phyloP scores from a whole-genome alignment of 1,140 invertebrate species.

The Cotesia vestalis region DNA sequence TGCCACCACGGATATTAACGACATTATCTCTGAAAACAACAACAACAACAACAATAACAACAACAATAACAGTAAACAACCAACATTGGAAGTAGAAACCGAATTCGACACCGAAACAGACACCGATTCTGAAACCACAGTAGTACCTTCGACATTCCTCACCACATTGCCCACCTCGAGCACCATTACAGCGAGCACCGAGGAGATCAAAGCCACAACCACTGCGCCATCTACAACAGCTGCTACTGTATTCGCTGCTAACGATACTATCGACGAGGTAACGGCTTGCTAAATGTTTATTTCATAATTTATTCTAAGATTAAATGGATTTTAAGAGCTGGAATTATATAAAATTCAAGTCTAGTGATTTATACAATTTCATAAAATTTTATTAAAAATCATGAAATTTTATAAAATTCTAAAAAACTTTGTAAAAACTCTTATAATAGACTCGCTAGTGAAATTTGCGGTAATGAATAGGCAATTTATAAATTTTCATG shows the following conservation, averaged over 20 bases:
- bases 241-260: constrained; percentile 12
- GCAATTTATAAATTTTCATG: no score
- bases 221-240: constrained; percentile 35
- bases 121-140: neutral
- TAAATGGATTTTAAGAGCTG: no score
- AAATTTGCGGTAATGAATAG: no score
- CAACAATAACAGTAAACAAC: constrained; percentile 4
- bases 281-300: constrained; percentile 33
- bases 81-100: constrained; percentile 3
- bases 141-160: neutral
- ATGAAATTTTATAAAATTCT: no score
- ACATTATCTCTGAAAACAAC: neutral
- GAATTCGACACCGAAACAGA: constrained; percentile 1
- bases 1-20: constrained; percentile 12
- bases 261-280: constrained; percentile 33
- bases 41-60: no score
- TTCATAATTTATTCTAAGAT: no score
- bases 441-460: no score
- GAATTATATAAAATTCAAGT: no score
- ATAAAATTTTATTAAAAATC: no score
- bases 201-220: constrained; percentile 40
- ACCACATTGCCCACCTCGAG: constrained; percentile 13
- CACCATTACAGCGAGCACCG: constrained; percentile 44
- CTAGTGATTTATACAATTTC: no score
- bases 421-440: no score